A percentile compares a stretch with the other conserved stretches of the same genome.
These are phyloP conservation scores for Adelges cooleyi DNA, from an alignment of 1,140 invertebrate species.

Conservation along the genomic window DNA sequence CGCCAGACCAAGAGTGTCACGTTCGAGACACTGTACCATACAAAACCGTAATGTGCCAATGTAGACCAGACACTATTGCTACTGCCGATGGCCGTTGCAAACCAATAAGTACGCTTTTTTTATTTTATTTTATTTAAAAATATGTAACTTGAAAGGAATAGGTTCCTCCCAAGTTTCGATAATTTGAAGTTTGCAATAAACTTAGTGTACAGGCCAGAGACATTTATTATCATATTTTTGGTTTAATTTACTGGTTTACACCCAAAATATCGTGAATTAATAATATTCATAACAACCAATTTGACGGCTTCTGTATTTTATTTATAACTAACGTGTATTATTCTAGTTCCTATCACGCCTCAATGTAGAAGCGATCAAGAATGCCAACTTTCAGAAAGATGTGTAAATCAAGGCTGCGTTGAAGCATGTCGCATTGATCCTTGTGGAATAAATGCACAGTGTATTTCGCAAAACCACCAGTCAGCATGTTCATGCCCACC, in stretches of 20 bases:
- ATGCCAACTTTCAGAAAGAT: slow-evolving; percentile 58
- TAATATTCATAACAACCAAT: too few species aligned
- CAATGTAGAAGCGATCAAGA: slow-evolving; percentile 58
- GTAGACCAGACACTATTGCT: slow-evolving; percentile 57
- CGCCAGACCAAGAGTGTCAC: slow-evolving; percentile 58
- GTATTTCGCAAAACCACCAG: slow-evolving; percentile 58
- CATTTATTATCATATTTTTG: too few species aligned
- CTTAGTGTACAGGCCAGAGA: too few species aligned
- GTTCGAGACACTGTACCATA: slow-evolving; percentile 66
- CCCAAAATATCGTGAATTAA: too few species aligned
- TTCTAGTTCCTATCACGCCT: slow-evolving; percentile 17
- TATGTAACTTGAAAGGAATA: too few species aligned
- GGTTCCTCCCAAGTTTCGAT: too few species aligned
- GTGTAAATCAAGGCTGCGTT: slow-evolving; percentile 59
- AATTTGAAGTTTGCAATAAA: too few species aligned
- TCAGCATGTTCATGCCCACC: slow-evolving; percentile 64
- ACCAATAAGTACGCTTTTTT: slow-evolving; percentile 41
- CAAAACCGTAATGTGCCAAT: slow-evolving; percentile 67
- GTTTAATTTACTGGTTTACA: too few species aligned
- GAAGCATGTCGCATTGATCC: slow-evolving; percentile 62
- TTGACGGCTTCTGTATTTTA: too few species aligned
- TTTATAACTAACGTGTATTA: neutral
- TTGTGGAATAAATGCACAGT: slow-evolving; percentile 76
- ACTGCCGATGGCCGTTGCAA: slow-evolving; percentile 51
- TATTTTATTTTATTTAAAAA: too few species aligned